A percentile compares a stretch with the other conserved stretches of the same genome.
phyloP scores from a whole-genome alignment of 2,888 invertebrate species.

The Exocentrus adspersus region DNA sequence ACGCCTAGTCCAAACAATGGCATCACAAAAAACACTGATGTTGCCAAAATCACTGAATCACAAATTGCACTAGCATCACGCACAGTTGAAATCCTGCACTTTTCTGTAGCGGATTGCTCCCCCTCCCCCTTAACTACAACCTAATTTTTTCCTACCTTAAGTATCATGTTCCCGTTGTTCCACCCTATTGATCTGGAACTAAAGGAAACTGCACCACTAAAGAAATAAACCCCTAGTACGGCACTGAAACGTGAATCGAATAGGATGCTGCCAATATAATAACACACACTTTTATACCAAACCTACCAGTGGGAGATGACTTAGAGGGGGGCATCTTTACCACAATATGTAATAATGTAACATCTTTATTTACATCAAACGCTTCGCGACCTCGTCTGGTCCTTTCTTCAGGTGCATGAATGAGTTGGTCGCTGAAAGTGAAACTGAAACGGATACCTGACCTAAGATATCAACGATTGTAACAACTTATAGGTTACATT shows the following conservation, averaged over 20 bases:
- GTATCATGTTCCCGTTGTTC: slow-evolving; percentile 41
- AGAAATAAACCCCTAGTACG: slow-evolving; percentile 49
- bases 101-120: background rate
- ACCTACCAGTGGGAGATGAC: slow-evolving; percentile 56
- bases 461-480: background rate
- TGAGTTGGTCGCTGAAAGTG: slow-evolving; percentile 18
- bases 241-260: slow-evolving; percentile 52
- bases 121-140: slow-evolving; percentile 8
- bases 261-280: slow-evolving; percentile 58
- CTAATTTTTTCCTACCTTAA: slow-evolving; percentile 43
- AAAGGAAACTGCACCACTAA: slow-evolving; percentile 42
- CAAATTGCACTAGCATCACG: background rate
- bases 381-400: slow-evolving; percentile 16
- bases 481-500: background rate
- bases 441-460: slow-evolving; percentile 22
- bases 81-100: background rate
- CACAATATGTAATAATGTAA: slow-evolving; percentile 58
- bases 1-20: too few relatives aligned
- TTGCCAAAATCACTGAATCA: slow-evolving; percentile 2
- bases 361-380: slow-evolving; percentile 41
- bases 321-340: slow-evolving; percentile 55
- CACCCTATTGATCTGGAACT: slow-evolving; percentile 36
- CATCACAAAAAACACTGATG: too few relatives aligned
- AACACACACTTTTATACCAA: slow-evolving; percentile 59
- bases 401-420: slow-evolving; percentile 11